A percentile compares a stretch with the other conserved stretches of the same genome.
Evolutionary conservation across 1,140 invertebrate species (phyloP).

Genomic region (Paralvinella palmiformis): DNA sequence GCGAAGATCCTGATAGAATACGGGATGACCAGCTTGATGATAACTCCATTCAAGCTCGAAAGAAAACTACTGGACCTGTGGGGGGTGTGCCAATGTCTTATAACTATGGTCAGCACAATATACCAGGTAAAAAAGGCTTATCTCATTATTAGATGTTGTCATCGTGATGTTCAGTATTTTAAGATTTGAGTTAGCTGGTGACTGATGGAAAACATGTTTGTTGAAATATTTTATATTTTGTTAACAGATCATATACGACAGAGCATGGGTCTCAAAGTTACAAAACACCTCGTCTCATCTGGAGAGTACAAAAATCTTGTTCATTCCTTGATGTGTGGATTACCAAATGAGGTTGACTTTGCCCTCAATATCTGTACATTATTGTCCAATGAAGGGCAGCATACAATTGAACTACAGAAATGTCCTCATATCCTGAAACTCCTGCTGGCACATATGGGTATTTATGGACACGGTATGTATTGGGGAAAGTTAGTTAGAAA

Average conservation of each 20-base stretch:
- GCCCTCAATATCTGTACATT: conserved; percentile 94
- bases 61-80: neutral
- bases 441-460: conserved; percentile 84
- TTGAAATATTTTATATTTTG: neutral
- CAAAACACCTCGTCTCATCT: conserved; percentile 59
- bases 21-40: conserved; percentile 63
- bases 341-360: conserved; percentile 98
- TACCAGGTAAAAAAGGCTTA: conserved; percentile 67
- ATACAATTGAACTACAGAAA: conserved; percentile 74
- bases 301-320: conserved; percentile 81
- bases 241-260: neutral
- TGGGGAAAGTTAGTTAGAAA: no score
- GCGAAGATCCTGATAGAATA: conserved; percentile 65
- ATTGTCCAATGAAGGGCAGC: conserved; percentile 86
- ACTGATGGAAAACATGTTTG: neutral
- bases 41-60: conserved; percentile 30
- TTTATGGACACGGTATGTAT: conserved; percentile 75
- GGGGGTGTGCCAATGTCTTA: conserved; percentile 66
- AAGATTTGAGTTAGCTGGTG: neutral
- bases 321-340: conserved; percentile 81
- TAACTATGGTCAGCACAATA: conserved; percentile 75
- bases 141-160: no score
- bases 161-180: no score
- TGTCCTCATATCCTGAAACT: conserved; percentile 80
- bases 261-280: neutral